These are phyloP conservation scores for Sipha flava DNA, from an alignment of 1,140 invertebrate species.

Conservation along the genomic window DNA sequence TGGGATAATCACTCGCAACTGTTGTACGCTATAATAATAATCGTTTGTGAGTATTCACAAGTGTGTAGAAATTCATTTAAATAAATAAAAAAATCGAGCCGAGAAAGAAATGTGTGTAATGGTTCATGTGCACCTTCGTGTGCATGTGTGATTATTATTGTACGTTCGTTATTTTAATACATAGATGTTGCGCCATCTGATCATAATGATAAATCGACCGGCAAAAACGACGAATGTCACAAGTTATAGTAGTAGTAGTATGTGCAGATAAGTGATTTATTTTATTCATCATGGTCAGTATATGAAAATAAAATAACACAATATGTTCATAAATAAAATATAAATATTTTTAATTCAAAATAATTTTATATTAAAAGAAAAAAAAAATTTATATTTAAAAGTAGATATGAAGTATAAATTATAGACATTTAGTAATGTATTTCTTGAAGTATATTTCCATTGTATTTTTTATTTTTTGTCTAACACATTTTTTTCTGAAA, in stretches of 20 bases:
- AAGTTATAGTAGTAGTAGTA: background rate
- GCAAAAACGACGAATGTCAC: background rate
- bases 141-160: background rate
- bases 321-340: no score
- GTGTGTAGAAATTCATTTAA: background rate
- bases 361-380: no score
- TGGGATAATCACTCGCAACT: background rate
- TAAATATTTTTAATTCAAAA: no score
- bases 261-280: background rate
- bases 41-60: no score
- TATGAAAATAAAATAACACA: no score
- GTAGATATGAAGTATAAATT: no score
- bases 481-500: no score
- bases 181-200: background rate
- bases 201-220: background rate
- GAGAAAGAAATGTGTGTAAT: background rate
- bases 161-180: background rate
- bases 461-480: background rate
- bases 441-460: background rate
- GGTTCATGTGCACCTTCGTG: background rate
- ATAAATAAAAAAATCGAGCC: background rate
- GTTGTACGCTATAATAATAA: no score
- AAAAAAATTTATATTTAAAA: no score
- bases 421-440: no score
- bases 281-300: background rate